These are phyloP conservation scores for Ceyx erithaca DNA, from an alignment of 2,797 vertebrate species.

Conservation along the genomic window DNA sequence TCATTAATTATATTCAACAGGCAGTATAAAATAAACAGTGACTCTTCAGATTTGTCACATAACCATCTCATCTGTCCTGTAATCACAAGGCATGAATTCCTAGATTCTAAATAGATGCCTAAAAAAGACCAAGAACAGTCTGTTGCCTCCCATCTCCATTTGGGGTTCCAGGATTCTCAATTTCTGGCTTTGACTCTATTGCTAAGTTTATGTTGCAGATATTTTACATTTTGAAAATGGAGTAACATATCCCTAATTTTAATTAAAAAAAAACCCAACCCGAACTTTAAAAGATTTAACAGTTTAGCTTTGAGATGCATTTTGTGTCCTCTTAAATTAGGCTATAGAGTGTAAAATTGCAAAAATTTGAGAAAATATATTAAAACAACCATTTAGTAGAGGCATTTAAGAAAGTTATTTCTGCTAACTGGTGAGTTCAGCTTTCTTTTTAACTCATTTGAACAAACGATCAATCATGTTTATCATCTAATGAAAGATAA, in stretches of 20 bases:
- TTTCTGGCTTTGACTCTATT: background rate
- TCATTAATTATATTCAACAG: background rate
- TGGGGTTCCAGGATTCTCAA: accelerated
- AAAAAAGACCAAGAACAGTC: background rate
- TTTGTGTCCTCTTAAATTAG: background rate
- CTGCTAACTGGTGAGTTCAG: background rate
- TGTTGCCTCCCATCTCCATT: background rate
- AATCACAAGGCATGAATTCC: background rate
- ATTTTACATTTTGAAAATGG: background rate
- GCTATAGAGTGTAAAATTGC: background rate
- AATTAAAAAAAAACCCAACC: background rate
- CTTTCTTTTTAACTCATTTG: background rate
- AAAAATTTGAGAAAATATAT: background rate
- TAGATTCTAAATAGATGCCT: background rate
- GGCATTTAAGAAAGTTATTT: background rate
- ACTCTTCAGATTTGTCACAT: background rate
- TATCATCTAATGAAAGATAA: background rate
- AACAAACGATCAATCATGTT: background rate
- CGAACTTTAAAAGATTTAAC: background rate
- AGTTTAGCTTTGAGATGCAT: background rate
- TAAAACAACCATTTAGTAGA: background rate
- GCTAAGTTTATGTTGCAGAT: background rate
- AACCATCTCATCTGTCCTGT: background rate
- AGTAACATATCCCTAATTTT: background rate
- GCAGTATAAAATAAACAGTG: background rate